Evolutionary conservation across 2,888 invertebrate genomes (phyloP), one percentile per base, ranked within the genome.

Genomic region (Zygothrica quintamaculata): DNA sequence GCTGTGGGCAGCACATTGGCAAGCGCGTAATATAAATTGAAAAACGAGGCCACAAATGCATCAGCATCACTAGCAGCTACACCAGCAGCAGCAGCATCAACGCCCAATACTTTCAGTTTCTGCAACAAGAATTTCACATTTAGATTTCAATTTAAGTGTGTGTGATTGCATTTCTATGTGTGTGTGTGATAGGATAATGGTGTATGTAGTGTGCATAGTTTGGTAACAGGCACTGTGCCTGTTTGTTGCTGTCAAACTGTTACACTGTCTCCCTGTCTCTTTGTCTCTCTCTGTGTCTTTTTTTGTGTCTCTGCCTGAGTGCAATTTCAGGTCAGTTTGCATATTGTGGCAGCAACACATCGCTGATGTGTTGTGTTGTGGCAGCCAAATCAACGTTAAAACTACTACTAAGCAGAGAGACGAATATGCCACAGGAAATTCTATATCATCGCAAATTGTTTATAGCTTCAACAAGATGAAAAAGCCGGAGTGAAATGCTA

Each of bases 391-490:
- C 53, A 53, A 29, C 22, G 31, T 15, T 36, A n/a, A 33, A 31
- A 43, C n/a, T n/a, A n/a, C n/a, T n/a, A n/a, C n/a, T n/a, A n/a
- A n/a, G n/a, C n/a, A n/a, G n/a, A n/a, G 44, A 68, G 70, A 69
- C 62, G 57, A 56, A 74, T 71, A 62, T 57, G 72, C 74, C 61
- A 72, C 72, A 74, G 72, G 77, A 78, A 75, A 78, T 75, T 80
- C 75, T 75, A 77, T 77, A 77, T 77, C 75, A 75, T 72, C 53
- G 70, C 70, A 73, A 77, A 77, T 77, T 67, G 77, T 74, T 77
- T 75, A 75, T 65, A 60, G 64, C 68, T n/a, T 55, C 69, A 74
- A 66, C 52, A 57, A 59, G 59, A 56, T 36, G 62, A 43, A 55
- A 48, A 50, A 48, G 40, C 13, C 37, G 31, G 26, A 52, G 40